Evolutionary conservation across 1,140 invertebrate species (phyloP).

Genomic region (Ectropis grisescens): DNA sequence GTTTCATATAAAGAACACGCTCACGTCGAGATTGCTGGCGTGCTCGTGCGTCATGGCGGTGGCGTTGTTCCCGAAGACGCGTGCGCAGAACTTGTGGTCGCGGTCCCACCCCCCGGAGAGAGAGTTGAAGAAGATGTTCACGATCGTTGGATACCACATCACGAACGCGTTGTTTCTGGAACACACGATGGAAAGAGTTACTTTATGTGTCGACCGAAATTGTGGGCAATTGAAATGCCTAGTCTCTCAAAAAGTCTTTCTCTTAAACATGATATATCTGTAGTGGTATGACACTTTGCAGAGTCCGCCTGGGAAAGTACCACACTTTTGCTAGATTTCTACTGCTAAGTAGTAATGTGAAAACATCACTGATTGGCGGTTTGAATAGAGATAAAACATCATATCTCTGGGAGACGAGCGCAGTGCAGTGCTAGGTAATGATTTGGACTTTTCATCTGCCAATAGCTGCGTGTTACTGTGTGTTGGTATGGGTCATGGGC

Average conservation of each 20-base stretch:
- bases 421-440: no score
- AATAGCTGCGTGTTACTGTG: no score
- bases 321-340: no score
- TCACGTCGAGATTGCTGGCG: constrained; percentile 2
- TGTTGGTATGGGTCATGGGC: no score
- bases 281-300: no score
- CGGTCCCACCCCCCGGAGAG: neutral
- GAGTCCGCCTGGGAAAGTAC: no score
- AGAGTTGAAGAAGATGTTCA: constrained; percentile 31
- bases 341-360: no score
- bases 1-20: neutral
- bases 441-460: no score
- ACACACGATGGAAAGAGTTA: neutral
- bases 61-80: constrained; percentile 9
- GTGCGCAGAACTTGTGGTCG: constrained; percentile 17
- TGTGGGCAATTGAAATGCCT: neutral
- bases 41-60: neutral
- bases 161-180: constrained; percentile 31
- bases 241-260: neutral
- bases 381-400: no score
- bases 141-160: constrained; percentile 33
- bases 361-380: neutral
- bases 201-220: neutral
- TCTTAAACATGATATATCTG: neutral
- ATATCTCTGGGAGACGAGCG: no score